Base-by-base conservation (phyloP, 2,888 invertebrate species). In the Thereva nobilitata region DNA sequence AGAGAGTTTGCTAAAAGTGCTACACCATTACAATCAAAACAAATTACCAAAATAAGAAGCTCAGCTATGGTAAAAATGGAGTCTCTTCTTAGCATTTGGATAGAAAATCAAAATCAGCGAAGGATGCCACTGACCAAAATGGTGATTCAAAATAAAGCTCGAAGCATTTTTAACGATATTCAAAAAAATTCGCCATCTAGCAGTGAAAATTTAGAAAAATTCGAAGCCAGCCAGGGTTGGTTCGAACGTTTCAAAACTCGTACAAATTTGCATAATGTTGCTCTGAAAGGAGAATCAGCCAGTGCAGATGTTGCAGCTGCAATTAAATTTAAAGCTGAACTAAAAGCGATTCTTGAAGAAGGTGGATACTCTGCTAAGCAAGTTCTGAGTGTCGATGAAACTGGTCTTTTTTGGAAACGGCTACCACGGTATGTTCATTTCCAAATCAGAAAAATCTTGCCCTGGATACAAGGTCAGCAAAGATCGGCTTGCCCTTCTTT, bases 191-290 rank as follows among this genome's bases (percentile, higher is more conserved):
- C 64, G 12, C 37, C 64, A 64, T 64, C 64, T 4, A 23, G 23
- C 23, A 23, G 23, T 23, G 23, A 23, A 23, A 23, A 23, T 23
- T 23, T 23, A 23, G 69, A 72, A 71, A 67, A 56, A 66, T 71
- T 72, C 69, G 66, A 67, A 69, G 71, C 71, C 64, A 70, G 70
- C 71, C 55, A 66, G 44, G 73, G 73, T 41, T 73, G 72, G 71
- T 68, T 65, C 41, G 59, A 68, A 49, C 55, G 41, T 41, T 56
- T 65, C 50, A 47, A 64, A 64, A 40, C 6, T 34, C 47, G 55
- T 40, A n/a, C 49, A 50, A 57, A 66, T 23, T 45, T 59, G 5
- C 63, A 55, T 37, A 67, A 67, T 67, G 45, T 67, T 37, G 41
- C 10, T 2, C 41, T 63, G 35, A 63, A 67, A 63, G 73, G 63